Evolutionary conservation across 92 coral and sea anemone species (phyloP).

Genomic region (Siderastrea radians): DNA sequence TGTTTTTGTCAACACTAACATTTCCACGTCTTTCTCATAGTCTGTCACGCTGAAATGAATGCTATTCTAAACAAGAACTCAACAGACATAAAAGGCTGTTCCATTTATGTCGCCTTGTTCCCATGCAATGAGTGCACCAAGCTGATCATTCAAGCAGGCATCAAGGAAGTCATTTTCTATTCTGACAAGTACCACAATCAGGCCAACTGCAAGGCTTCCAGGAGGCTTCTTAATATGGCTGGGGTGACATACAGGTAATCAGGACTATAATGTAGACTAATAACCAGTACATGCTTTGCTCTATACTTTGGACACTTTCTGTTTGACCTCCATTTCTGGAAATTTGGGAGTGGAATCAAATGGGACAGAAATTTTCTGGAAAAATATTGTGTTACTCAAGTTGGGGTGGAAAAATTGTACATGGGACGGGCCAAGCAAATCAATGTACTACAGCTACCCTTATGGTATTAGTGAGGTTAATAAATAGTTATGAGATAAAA

Average conservation of each 20-base stretch:
- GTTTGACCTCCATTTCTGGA: background rate
- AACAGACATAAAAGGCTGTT: slow-evolving; percentile 90
- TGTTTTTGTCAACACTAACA: background rate
- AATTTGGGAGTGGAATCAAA: too few relatives aligned
- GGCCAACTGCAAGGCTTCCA: slow-evolving; percentile 90
- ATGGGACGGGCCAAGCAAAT: too few relatives aligned
- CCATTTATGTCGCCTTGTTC: slow-evolving; percentile 92
- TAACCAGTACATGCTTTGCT: too few relatives aligned
- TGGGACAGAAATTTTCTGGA: too few relatives aligned
- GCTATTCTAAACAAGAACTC: slow-evolving; percentile 98
- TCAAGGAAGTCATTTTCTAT: slow-evolving; percentile 84
- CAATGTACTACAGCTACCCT: too few relatives aligned
- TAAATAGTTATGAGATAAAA: too few relatives aligned
- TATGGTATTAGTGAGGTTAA: too few relatives aligned
- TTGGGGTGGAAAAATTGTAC: too few relatives aligned
- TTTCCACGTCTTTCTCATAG: slow-evolving; percentile 49
- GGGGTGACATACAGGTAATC: slow-evolving; percentile 86
- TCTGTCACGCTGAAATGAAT: slow-evolving; percentile 99
- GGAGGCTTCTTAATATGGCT: slow-evolving; percentile 86
- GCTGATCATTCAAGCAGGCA: slow-evolving; percentile 93
- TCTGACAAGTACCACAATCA: slow-evolving; percentile 95
- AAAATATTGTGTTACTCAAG: too few relatives aligned
- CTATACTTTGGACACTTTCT: background rate
- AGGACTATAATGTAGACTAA: background rate
- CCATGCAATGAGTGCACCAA: slow-evolving; percentile 99